Evolutionary conservation across 2,113 vertebrate genomes (phyloP).

Genomic region (Polypterus senegalus): DNA sequence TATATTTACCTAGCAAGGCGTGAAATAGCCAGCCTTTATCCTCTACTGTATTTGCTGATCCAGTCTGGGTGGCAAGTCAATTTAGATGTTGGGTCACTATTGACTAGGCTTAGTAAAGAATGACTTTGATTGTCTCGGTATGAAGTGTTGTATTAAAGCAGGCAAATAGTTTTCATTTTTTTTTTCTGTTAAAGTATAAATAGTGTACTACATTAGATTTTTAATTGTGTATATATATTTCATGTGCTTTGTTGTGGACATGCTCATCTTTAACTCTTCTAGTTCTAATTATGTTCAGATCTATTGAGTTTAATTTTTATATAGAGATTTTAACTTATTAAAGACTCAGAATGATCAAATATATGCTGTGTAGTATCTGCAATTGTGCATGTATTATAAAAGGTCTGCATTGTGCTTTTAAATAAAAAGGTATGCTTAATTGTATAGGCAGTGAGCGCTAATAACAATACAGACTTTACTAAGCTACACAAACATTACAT

Average conservation of each 20-base stretch:
- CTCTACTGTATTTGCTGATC: constrained; percentile 17
- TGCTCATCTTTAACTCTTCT: not conserved
- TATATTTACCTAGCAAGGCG: constrained; percentile 22
- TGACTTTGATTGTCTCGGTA: constrained; percentile 12
- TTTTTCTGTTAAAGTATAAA: not conserved
- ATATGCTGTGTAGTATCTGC: no score
- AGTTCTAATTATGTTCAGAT: no score
- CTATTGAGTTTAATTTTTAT: no score
- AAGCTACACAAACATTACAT: no score
- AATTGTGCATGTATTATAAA: no score
- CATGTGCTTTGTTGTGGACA: not conserved
- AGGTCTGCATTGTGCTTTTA: no score
- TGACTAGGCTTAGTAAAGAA: constrained; percentile 11
- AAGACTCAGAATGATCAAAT: no score
- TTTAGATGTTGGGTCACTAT: constrained; percentile 13
- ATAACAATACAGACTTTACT: no score
- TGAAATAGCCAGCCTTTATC: constrained; percentile 21
- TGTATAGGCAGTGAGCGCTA: no score
- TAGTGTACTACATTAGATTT: not conserved
- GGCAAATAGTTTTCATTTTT: constrained; percentile 2
- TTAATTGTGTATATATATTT: not conserved
- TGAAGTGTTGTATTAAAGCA: not conserved
- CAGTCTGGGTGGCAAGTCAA: constrained; percentile 14
- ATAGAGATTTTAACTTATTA: no score
- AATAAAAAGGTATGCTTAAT: no score